These are phyloP conservation scores for Amblyjoppa proteus DNA, from an alignment of 2,888 invertebrate species.

Conservation along the genomic window DNA sequence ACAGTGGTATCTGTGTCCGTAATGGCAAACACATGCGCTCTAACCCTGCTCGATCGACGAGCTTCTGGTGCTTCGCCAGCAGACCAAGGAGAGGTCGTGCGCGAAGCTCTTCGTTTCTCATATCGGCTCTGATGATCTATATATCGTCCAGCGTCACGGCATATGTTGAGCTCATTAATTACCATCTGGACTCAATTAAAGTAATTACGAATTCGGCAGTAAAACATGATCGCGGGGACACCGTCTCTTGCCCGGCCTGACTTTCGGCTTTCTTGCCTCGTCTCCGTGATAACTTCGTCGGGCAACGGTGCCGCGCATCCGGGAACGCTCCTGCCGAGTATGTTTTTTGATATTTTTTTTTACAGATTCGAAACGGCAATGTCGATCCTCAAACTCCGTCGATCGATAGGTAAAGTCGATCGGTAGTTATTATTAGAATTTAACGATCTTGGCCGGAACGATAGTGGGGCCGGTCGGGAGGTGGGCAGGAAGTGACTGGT, in stretches of 20 bases:
- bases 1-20: constrained; percentile 78
- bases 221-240: constrained; percentile 60
- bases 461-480: constrained; percentile 72
- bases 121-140: constrained; percentile 66
- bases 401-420: constrained; percentile 37
- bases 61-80: constrained; percentile 72
- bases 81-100: constrained; percentile 62
- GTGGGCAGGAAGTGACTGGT: constrained; percentile 78
- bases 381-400: not conserved
- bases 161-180: constrained; percentile 83
- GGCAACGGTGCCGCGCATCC: not conserved
- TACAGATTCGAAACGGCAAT: not conserved
- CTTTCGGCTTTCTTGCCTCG: not conserved
- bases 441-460: not conserved
- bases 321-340: not conserved
- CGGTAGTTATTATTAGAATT: constrained; percentile 37
- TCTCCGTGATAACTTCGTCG: not conserved
- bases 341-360: not conserved
- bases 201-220: constrained; percentile 80
- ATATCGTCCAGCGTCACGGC: constrained; percentile 70
- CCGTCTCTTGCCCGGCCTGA: not conserved
- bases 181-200: constrained; percentile 84
- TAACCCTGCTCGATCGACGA: constrained; percentile 66
- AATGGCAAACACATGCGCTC: constrained; percentile 83
- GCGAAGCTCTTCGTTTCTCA: constrained; percentile 50